phyloP scores from a whole-genome alignment of 2,113 vertebrate genomes.

The Antechinus flavipes region DNA sequence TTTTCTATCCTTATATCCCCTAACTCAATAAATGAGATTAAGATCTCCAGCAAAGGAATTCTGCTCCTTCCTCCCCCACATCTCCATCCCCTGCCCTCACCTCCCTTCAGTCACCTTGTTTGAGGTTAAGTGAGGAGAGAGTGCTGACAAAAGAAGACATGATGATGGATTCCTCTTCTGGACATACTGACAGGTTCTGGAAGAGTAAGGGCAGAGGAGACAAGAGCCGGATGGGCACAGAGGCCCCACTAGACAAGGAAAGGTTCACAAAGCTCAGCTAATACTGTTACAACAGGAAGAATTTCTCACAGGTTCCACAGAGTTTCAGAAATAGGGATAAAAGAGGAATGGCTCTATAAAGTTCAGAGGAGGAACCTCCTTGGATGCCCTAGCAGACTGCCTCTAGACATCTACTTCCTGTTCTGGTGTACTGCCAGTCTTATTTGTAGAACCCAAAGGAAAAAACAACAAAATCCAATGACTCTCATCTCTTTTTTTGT shows the following conservation, averaged over 20 bases:
- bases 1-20: neutral
- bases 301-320: neutral
- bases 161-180: constrained; percentile 95
- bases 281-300: neutral
- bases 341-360: neutral
- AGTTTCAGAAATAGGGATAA: neutral
- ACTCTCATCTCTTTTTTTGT: neutral
- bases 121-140: constrained; percentile 89
- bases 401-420: constrained; percentile 36
- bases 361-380: neutral
- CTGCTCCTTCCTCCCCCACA: neutral
- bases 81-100: neutral
- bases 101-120: constrained; percentile 87
- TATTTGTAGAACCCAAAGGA: neutral
- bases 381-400: neutral
- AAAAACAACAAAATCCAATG: neutral
- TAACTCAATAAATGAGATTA: neutral
- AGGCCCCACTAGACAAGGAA: constrained; percentile 3
- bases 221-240: neutral
- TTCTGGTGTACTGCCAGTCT: constrained; percentile 14
- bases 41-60: constrained; percentile 9
- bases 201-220: neutral
- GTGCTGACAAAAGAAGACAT: constrained; percentile 94
- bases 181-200: constrained; percentile 94
- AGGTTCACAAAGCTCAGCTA: neutral